Base-by-base conservation (phyloP, 2,113 vertebrate genomes). In the Centropus bengalensis region DNA sequence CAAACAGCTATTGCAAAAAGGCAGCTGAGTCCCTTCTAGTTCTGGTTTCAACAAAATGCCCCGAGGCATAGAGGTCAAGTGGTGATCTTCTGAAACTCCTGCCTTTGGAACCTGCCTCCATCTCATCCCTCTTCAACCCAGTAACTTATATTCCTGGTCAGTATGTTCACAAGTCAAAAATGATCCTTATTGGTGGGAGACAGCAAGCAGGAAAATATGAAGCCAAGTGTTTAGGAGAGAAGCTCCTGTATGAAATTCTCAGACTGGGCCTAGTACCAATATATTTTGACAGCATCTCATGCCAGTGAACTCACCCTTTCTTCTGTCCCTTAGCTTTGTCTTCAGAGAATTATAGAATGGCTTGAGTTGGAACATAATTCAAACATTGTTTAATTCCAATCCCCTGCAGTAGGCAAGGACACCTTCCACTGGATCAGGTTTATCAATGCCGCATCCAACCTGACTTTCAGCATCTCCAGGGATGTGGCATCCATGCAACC, bases 1-100 rank as follows among this genome's bases (percentile, higher is more conserved):
- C 6, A 13, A 32, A 30, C 8, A 17, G 2, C 5, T 32, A 38
- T 14, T 0, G 0, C 16, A 23, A 52, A 60, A 59, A 77, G 14
- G 20, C 45, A 90, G 14, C 9, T 56, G 27, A 77, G 19, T n/a
- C 7, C 19, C 10, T 70, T 60, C 51, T n/a, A 49, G 24, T 54
- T 40, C 45, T 70, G 30, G 6, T 59, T 67, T 62, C 26, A 22
- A 66, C 40, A 81, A 59, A 51, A 68, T 33, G 20, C 4, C 23
- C 18, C 28, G 51, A 56, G 17, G 26, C 15, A 42, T 67, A 49
- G 27, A 23, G 14, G 6, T 36, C 9, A 56, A 22, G 26, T 10
- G 14, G 10, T 55, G 42, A 33, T 45, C 20, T 86, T 76, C 64
- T 45, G 36, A 45, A 32, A 58, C 6, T 7, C 11, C 24, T 0